phyloP scores from a whole-genome alignment of 2,113 vertebrate genomes.

The Microtus oregoni region DNA sequence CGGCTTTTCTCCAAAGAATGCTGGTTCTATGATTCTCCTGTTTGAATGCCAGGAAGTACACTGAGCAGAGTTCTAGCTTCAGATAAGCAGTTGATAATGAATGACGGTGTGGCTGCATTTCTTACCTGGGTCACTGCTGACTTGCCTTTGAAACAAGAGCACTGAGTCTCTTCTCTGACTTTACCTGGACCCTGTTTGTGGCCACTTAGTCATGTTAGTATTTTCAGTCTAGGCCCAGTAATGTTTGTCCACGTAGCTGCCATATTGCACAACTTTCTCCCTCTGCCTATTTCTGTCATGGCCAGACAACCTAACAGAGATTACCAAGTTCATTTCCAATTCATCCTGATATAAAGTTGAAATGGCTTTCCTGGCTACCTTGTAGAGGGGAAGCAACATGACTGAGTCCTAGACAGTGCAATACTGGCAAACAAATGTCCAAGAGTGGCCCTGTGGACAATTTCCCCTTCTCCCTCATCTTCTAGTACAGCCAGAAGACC shows the following conservation, averaged over 20 bases:
- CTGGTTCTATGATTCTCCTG: not conserved
- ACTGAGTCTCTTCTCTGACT: not conserved
- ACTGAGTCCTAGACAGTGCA: not conserved
- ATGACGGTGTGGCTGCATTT: not conserved
- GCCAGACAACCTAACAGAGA: not conserved
- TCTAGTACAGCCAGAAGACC: not conserved
- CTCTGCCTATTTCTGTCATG: not conserved
- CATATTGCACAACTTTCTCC: not conserved
- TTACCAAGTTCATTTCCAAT: not conserved
- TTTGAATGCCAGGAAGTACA: not conserved
- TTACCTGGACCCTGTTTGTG: not conserved
- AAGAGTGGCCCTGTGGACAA: not conserved
- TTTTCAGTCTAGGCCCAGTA: not conserved
- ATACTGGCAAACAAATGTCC: not conserved
- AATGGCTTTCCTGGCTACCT: not conserved
- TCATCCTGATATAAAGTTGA: not conserved
- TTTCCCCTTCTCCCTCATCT: not conserved
- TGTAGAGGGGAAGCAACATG: not conserved
- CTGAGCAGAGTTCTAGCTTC: not conserved
- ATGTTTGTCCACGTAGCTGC: not conserved
- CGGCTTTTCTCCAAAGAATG: slow-evolving; percentile 28
- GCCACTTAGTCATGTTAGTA: not conserved
- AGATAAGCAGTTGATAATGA: not conserved
- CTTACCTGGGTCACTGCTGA: not conserved
- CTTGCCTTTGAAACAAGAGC: not conserved